Evolutionary conservation across 2,797 vertebrate genomes (phyloP), one percentile per base, ranked within the genome.

Genomic region (Hydrocynus forskahlii): DNA sequence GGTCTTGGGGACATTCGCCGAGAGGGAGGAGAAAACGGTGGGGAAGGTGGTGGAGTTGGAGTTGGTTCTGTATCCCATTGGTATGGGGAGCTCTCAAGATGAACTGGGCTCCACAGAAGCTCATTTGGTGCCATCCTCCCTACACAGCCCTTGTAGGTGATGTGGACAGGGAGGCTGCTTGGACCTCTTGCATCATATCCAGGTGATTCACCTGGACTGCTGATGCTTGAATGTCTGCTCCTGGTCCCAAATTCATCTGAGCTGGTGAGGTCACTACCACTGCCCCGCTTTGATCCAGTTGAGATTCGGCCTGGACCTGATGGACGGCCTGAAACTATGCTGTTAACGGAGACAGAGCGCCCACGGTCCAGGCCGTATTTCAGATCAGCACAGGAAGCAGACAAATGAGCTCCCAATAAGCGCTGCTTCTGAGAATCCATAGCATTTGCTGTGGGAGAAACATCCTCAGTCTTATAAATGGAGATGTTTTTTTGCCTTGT

Each of bases 241-340:
- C 43, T 79, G 0, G 50, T 19, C 25, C 21, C 29, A 57, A 76
- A 78, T 9, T 83, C 70, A 17, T 88, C 87, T 52, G 81, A 88
- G 40, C 86, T 88, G 60, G 88, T 87, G 29, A 94, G 90, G 76
- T 94, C 91, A 4, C 91, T 90, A 40, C 91, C 74, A 66, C 94
- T 95, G 91, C 89, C 88, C 79, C 89, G 88, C 72, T 88, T 88
- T 23, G 92, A 88, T 63, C 92, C 92, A 17, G 91, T 94, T 17
- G 94, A 94, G 77, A 95, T 95, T 12, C 93, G 92, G 48, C 92
- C 93, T 9, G 93, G 91, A 16, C 92, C 88, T 1, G 92, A 94
- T 9, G 92, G 91, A 73, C 94, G 91, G 78, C 91, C 89, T 21
- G 92, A 93, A 55, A 92, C 83, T 2, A 95, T 92, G 0, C 93